phyloP scores from a whole-genome alignment of 2,797 vertebrate species.

The Balearica regulorum region DNA sequence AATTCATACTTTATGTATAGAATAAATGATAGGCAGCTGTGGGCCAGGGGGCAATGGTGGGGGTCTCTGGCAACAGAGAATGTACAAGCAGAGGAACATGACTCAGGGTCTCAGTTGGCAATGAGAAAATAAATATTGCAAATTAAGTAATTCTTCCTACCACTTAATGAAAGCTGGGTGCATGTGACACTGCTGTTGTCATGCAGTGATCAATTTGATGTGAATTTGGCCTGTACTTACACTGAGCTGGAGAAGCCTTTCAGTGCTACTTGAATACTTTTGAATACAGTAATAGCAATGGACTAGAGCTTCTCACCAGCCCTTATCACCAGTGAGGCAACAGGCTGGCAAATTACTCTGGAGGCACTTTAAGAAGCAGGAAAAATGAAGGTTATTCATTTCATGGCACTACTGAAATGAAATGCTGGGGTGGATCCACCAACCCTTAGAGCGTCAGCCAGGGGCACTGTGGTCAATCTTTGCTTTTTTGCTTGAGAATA shows the following conservation, averaged over 20 bases:
- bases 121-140: slow-evolving; percentile 26
- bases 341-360: neutral
- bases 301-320: neutral
- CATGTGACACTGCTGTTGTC: neutral
- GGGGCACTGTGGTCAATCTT: neutral
- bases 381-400: neutral
- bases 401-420: neutral
- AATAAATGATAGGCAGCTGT: slow-evolving; percentile 57
- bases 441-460: neutral
- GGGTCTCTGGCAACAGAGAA: neutral
- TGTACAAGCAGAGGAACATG: neutral
- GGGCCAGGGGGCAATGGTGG: neutral
- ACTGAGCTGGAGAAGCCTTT: neutral
- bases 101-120: neutral
- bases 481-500: neutral
- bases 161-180: neutral
- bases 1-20: slow-evolving; percentile 36
- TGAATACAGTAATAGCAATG: neutral
- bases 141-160: slow-evolving; percentile 4
- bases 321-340: neutral
- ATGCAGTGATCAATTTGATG: neutral
- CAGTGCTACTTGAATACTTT: neutral
- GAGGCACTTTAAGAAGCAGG: neutral
- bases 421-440: neutral
- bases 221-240: neutral